Evolutionary conservation across 2,888 invertebrate species (phyloP), one percentile per base, ranked within the genome.

Genomic region (Epinotia demarniana): DNA sequence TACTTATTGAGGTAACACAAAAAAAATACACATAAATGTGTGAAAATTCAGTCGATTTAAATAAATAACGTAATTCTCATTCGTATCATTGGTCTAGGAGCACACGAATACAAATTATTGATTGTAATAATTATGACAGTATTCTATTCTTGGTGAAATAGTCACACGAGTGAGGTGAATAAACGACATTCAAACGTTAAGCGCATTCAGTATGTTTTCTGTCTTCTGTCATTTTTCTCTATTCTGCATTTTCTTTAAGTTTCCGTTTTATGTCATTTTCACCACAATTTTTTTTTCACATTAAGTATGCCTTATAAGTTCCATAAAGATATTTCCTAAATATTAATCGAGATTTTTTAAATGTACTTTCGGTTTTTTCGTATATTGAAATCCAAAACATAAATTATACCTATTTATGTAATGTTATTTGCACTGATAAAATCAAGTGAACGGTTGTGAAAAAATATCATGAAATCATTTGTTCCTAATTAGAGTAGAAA

Each of bases 111-210:
- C 3, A 16, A 49, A 49, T 49, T 4, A 49, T 49, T 49, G 4
- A 16, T 49, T 4, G 16, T 49, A 16, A 49, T 49, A 16, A 49
- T 49, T 49, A 49, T 49, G 8, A 33, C 16, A 13, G 11, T 46
- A 46, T 49, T 33, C 33, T 49, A 49, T 49, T 4, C 16, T 49
- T 49, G 5, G 49, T 53, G 49, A 53, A 16, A n/a, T 53, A 53
- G 53, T 53, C 53, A n/a, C 49, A 16, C 53, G 53, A n/a, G 53
- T 53, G 53, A 53, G 53, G 53, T n/a, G n/a, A 53, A n/a, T 53
- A 8, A n/a, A 53, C n/a, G n/a, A 8, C 33, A 8, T 60, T 33
- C n/a, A n/a, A 61, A 33, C 27, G 61, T n/a, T 33, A 27, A 61
- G 61, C 61, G 33, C 61, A 61, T 33, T 33, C 2, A 6, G n/a